A percentile compares a stretch with the other conserved stretches of the same genome.
These are phyloP conservation scores for Proterorhinus semilunaris DNA, from an alignment of 2,113 vertebrate genomes.

Conservation along the genomic window DNA sequence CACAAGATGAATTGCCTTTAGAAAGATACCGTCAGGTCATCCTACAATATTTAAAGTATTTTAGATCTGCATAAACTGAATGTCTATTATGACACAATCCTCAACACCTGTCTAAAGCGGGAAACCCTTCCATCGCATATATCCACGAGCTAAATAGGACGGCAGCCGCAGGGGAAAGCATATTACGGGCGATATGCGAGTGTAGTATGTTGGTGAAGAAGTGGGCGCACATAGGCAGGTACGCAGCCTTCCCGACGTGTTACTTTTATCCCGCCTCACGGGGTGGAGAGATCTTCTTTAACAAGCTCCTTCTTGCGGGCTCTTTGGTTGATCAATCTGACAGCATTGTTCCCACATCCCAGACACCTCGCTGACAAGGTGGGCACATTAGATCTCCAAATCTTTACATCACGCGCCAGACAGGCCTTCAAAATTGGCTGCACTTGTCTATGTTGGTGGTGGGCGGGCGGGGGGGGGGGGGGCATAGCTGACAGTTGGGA, in stretches of 20 bases:
- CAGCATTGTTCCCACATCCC: conserved; percentile 5
- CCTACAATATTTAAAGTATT: too few species aligned
- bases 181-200: background rate
- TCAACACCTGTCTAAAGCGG: background rate
- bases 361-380: conserved; percentile 35
- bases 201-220: background rate
- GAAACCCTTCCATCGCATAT: background rate
- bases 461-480: too few species aligned
- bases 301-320: background rate
- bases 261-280: background rate
- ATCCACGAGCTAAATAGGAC: background rate
- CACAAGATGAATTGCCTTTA: too few species aligned
- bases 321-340: conserved; percentile 12
- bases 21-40: too few species aligned
- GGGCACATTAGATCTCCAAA: conserved; percentile 26
- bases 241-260: background rate
- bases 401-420: conserved; percentile 22
- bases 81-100: background rate
- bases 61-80: too few species aligned
- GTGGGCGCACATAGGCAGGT: too few species aligned
- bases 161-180: background rate
- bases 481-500: conserved; percentile 19
- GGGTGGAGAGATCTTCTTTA: background rate
- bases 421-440: conserved; percentile 39
- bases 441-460: conserved; percentile 11